phyloP scores from a whole-genome alignment of 2,888 invertebrate species.

The Ligdia adustata region DNA sequence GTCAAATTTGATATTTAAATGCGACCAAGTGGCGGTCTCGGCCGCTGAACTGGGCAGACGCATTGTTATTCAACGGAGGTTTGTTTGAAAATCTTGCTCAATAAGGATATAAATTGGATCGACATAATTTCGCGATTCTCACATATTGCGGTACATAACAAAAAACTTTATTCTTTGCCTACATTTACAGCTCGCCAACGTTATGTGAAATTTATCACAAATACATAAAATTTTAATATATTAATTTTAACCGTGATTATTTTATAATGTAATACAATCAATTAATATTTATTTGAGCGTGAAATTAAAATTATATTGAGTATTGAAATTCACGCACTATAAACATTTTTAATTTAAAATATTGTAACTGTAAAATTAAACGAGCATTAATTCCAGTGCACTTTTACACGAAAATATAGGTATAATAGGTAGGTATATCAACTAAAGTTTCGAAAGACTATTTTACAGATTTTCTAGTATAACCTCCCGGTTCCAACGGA shows the following conservation, averaged over 20 bases:
- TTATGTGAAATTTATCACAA: conserved; percentile 18
- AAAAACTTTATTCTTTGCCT: no score
- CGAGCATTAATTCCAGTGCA: no score
- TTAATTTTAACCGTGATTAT: conserved; percentile 30
- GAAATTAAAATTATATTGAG: conserved; percentile 55
- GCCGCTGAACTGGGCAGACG: conserved; percentile 8
- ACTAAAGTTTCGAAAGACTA: no score
- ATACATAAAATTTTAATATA: conserved; percentile 33
- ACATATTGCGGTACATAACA: no score
- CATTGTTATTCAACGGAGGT: not conserved
- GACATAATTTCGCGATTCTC: no score
- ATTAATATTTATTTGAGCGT: conserved; percentile 59
- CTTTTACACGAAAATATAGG: no score
- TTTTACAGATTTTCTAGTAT: no score
- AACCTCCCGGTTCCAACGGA: no score
- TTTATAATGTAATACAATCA: conserved; percentile 39
- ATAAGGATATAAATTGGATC: no score
- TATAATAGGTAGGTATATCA: no score
- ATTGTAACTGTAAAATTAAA: conserved; percentile 26
- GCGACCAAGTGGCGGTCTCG: conserved; percentile 29
- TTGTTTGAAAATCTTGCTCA: no score
- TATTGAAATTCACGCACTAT: conserved; percentile 46
- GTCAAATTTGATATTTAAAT: conserved; percentile 44
- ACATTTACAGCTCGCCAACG: not conserved
- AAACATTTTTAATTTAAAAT: conserved; percentile 30